Conservation (phyloP, 2,888 invertebrate species). For the Eupeodes latifasciatus region DNA sequence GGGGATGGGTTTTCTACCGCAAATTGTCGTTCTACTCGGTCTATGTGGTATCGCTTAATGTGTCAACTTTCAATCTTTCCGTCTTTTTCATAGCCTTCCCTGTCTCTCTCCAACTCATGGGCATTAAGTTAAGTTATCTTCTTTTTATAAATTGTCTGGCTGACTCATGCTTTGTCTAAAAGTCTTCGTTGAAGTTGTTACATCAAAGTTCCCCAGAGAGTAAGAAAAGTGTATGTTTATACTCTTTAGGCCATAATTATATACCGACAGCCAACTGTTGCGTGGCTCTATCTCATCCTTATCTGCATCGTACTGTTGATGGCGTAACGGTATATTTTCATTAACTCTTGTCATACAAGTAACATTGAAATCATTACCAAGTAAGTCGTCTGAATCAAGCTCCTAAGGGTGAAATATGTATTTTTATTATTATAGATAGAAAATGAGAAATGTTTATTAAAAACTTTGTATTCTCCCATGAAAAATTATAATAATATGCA, state of each 20-base stretch:
- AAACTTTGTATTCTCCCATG: too few species aligned
- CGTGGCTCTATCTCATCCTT: conserved; percentile 28
- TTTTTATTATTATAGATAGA: conserved; percentile 40
- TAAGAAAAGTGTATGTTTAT: conserved; percentile 26
- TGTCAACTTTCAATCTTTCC: conserved; percentile 63
- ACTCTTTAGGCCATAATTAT: conserved; percentile 54
- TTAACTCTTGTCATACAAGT: neutral
- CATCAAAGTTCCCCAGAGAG: conserved; percentile 15
- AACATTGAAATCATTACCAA: conserved; percentile 21
- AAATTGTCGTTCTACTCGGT: conserved; percentile 70
- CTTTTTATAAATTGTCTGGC: conserved; percentile 49
- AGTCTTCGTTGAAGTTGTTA: conserved; percentile 25
- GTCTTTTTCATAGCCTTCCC: conserved; percentile 44
- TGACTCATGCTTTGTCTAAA: conserved; percentile 62
- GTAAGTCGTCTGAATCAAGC: conserved; percentile 38
- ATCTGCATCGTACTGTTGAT: conserved; percentile 2
- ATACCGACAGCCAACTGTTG: conserved; percentile 46
- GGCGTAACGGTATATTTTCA: conserved; percentile 42
- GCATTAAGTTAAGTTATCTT: neutral
- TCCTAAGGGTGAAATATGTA: conserved; percentile 34
- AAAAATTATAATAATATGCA: too few species aligned
- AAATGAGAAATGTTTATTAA: too few species aligned
- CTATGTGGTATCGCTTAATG: conserved; percentile 61
- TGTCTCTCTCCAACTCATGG: neutral
- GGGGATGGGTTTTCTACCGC: conserved; percentile 58